A percentile compares a stretch with the other conserved stretches of the same genome.
Conservation (phyloP, 2,888 invertebrate species). For the Mythimna albipuncta region DNA sequence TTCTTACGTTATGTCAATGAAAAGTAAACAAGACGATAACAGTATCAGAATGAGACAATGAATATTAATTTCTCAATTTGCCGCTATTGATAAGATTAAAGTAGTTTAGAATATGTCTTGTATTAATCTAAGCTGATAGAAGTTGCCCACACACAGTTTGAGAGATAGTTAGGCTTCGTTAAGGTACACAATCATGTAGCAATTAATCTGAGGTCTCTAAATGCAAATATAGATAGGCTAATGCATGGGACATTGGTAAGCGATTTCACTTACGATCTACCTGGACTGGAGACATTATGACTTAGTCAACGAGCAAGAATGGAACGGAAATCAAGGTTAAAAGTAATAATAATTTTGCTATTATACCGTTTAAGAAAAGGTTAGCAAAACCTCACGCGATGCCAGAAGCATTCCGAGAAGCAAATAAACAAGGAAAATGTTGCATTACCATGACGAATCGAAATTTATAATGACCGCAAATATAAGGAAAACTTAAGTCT, state of each 20-base stretch:
- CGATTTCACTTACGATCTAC: conserved; percentile 37
- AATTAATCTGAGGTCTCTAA: conserved; percentile 39
- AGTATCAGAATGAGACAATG: conserved; percentile 15
- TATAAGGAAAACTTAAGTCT: conserved; percentile 44
- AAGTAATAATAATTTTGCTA: conserved; percentile 20
- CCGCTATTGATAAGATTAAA: conserved; percentile 34
- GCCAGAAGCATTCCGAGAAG: conserved; percentile 47
- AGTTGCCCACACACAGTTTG: conserved; percentile 23
- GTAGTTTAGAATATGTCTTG: conserved; percentile 7
- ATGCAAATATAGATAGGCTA: conserved; percentile 43
- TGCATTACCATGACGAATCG: conserved; percentile 55
- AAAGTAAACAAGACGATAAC: conserved; percentile 40
- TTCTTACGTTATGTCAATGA: conserved; percentile 31
- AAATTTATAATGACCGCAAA: conserved; percentile 53
- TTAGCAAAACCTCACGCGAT: conserved; percentile 44
- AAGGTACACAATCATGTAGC: conserved; percentile 25
- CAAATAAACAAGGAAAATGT: conserved; percentile 61
- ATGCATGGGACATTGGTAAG: conserved; percentile 14
- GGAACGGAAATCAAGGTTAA: conserved; percentile 24
- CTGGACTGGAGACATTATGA: not conserved
- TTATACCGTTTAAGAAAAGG: conserved; percentile 39
- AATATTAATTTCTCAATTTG: conserved; percentile 17
- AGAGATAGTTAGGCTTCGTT: conserved; percentile 24
- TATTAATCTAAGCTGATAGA: conserved; percentile 28
- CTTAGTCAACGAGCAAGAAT: conserved; percentile 4